Evolutionary conservation across 2,888 invertebrate species (phyloP).

Genomic region (Campoletis raptor): DNA sequence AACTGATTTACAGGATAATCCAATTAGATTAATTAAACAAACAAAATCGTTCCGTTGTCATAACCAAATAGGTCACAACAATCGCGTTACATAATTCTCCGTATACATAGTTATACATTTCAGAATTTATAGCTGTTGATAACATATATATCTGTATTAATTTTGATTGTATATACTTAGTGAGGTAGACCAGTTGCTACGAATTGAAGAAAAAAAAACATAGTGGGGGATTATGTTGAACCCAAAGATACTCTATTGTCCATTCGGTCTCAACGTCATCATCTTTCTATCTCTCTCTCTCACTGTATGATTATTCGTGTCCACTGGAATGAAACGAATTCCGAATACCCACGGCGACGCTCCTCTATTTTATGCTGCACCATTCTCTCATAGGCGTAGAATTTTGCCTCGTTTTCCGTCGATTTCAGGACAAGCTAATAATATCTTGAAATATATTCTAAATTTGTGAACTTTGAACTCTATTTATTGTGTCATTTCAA

Average conservation of each 20-base stretch:
- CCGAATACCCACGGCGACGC: slow-evolving; percentile 36
- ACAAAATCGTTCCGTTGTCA: slow-evolving; percentile 66
- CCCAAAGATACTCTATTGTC: slow-evolving; percentile 31
- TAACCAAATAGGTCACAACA: slow-evolving; percentile 66
- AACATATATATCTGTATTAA: neutral
- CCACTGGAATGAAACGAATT: slow-evolving; percentile 71
- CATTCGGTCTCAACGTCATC: slow-evolving; percentile 8
- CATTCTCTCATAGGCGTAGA: slow-evolving; percentile 8
- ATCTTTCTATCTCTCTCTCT: slow-evolving; percentile 7
- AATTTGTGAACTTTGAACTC: neutral
- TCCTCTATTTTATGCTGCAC: slow-evolving; percentile 5
- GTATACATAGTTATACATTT: slow-evolving; percentile 4
- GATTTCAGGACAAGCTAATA: neutral
- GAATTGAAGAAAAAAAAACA: slow-evolving; percentile 46
- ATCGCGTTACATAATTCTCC: slow-evolving; percentile 60
- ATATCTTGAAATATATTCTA: neutral
- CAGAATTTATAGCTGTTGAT: neutral
- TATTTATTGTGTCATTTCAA: neutral
- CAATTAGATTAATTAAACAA: slow-evolving; percentile 64
- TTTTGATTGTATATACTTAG: slow-evolving; percentile 28
- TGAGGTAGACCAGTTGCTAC: slow-evolving; percentile 18
- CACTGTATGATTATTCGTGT: slow-evolving; percentile 68
- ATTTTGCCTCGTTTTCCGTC: slow-evolving; percentile 22
- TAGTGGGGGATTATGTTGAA: slow-evolving; percentile 47
- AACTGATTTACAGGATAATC: slow-evolving; percentile 41